Evolutionary conservation across 2,888 invertebrate species (phyloP).

Genomic region (Nephrotoma guestfalica): DNA sequence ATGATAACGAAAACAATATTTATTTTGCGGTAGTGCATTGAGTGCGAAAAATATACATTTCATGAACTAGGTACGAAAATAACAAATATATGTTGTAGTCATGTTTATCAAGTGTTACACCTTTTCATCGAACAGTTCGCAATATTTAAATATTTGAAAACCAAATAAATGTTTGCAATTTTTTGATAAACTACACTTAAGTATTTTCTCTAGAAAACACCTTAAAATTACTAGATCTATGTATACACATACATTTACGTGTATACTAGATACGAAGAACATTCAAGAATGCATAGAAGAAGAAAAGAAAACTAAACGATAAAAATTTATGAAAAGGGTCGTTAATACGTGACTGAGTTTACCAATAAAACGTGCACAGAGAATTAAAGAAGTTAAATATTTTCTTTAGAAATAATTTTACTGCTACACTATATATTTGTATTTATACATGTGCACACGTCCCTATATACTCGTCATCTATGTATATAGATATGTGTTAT

Average conservation of each 20-base stretch:
- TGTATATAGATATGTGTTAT: not conserved
- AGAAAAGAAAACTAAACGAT: not conserved
- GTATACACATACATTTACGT: not conserved
- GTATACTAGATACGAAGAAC: not conserved
- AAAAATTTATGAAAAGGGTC: not conserved
- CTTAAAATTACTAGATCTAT: not conserved
- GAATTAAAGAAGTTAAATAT: not conserved
- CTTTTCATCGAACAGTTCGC: no score
- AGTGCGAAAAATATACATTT: no score
- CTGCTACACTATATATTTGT: not conserved
- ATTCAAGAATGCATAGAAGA: not conserved
- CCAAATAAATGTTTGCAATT: not conserved
- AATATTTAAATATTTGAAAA: no score
- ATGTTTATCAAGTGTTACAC: no score
- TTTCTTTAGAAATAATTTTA: not conserved
- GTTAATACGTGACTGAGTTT: conserved; percentile 2
- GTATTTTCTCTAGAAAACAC: not conserved
- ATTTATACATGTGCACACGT: not conserved
- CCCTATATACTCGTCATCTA: not conserved
- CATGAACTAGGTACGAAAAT: no score
- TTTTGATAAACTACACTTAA: not conserved
- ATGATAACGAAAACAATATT: no score
- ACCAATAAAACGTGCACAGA: conserved; percentile 1
- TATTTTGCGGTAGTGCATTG: no score
- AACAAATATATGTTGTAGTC: no score